phyloP scores from a whole-genome alignment of 2,888 invertebrate genomes.

The Thereva unica region DNA sequence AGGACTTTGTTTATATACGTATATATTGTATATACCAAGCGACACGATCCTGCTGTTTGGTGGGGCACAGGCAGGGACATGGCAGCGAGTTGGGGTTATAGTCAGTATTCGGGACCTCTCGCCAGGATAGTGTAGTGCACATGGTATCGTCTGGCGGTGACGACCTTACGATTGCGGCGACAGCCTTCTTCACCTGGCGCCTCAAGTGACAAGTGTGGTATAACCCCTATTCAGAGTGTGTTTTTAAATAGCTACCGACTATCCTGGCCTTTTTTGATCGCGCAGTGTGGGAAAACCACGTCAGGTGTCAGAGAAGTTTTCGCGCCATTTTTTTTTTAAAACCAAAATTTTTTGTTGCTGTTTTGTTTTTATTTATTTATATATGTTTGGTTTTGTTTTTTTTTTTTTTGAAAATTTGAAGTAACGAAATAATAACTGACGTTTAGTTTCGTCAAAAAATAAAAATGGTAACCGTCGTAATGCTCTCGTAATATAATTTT shows the following conservation, averaged over 20 bases:
- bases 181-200: slow-evolving; percentile 1
- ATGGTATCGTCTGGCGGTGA: slow-evolving; percentile 25
- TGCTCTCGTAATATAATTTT: neutral
- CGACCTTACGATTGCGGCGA: slow-evolving; percentile 1
- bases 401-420: neutral
- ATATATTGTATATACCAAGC: slow-evolving; percentile 13
- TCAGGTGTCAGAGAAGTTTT: no score
- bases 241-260: no score
- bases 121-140: slow-evolving; percentile 13
- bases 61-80: neutral
- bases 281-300: no score
- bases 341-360: no score
- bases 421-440: slow-evolving; percentile 14
- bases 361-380: no score
- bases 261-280: no score
- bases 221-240: no score
- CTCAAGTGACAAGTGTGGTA: slow-evolving; percentile 7
- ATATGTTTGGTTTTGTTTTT: no score
- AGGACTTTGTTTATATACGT: neutral
- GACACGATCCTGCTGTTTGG: no score
- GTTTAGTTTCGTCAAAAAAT: neutral
- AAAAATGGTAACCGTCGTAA: slow-evolving; percentile 6
- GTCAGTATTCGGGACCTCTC: slow-evolving; percentile 1
- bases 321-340: no score
- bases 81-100: slow-evolving; percentile 5